Evolutionary conservation across 1,140 invertebrate species (phyloP), one percentile per base, ranked within the genome.

Genomic region (Aphis craccivora): DNA sequence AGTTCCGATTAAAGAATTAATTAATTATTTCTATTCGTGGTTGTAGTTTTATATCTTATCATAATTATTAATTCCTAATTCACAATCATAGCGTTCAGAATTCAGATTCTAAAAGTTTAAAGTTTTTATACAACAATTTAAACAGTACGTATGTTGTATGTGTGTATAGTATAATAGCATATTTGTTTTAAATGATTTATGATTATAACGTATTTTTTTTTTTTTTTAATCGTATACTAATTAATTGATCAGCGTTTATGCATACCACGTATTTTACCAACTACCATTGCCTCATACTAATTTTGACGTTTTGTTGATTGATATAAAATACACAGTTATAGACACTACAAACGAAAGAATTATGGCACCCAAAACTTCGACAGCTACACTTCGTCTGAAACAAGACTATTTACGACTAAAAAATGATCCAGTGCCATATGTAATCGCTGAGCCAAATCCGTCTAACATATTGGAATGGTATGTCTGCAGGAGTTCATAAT

Each of bases 381-480:
- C 91, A 94, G 98, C 99, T 7, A 98, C 98, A 45, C 97, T 97
- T 48, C 96, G 99, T 94, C 96, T 99, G 94, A 98, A 98, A 95
- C 98, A 99, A 95, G 99, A 99, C 95, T 99, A 99, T 95, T 95
- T 99, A 94, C 96, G 99, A 43, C 96, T 99, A 11, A 98, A 99
- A 95, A 97, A 97, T 94, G 99, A 99, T 96, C 99, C 99, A 37
- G 97, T 99, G 94, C 99, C 99, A 53, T 99, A 98, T 95, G 97
- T 99, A 48, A 96, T 97, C 92, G 98, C 98, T n/a, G 98, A 98
- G 95, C 99, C 99, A 93, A 96, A 99, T 86, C 98, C 98, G 53
- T 97, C 97, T 8, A 99, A 99, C 95, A 99, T 99, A 94, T 95
- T 99, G 90, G 98, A 99, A 96, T 99, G 99, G 99, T 98, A 96